Conservation (phyloP, 2,113 vertebrate genomes). For the Edolisoma coerulescens region DNA sequence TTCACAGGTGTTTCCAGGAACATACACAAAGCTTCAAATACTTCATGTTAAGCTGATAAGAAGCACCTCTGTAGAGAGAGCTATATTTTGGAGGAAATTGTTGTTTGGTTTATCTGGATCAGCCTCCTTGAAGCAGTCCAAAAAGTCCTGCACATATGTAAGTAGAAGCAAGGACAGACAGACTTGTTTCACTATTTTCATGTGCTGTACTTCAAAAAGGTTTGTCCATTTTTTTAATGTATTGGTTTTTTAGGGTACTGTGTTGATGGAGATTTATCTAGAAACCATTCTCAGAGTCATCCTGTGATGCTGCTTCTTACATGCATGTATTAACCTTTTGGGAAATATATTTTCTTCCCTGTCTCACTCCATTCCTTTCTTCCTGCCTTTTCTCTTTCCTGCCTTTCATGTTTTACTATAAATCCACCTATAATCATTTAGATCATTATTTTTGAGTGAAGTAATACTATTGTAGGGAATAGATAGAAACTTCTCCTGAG, state of each 20-base stretch:
- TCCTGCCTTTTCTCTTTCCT: not conserved
- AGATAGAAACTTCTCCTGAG: not conserved
- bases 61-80: not conserved
- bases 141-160: not conserved
- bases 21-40: not conserved
- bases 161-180: not conserved
- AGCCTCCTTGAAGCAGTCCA: not conserved
- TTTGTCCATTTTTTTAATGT: not conserved
- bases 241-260: not conserved
- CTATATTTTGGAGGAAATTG: not conserved
- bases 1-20: not conserved
- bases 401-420: not conserved
- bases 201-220: not conserved
- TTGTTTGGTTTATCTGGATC: not conserved
- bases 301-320: not conserved
- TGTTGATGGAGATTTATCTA: not conserved
- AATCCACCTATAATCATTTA: not conserved
- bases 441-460: not conserved
- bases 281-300: not conserved
- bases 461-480: not conserved
- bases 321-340: not conserved
- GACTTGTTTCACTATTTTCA: not conserved
- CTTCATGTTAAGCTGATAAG: not conserved
- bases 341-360: not conserved
- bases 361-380: not conserved